Evolutionary conservation across 2,113 vertebrate species (phyloP).

Genomic region (Isichthys henryi): DNA sequence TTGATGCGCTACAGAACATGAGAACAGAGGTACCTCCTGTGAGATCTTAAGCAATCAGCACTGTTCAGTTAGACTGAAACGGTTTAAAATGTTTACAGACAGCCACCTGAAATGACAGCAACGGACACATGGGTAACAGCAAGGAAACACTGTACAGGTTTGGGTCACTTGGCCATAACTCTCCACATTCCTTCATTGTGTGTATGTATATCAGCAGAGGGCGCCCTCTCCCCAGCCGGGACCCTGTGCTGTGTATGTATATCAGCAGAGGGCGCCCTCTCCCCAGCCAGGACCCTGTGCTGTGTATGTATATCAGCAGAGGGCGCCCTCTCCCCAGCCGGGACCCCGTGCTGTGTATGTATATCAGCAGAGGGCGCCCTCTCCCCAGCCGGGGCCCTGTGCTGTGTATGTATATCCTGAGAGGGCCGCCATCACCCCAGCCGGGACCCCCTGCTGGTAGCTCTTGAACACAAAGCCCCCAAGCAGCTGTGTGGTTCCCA

Average conservation of each 20-base stretch:
- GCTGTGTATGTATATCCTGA: constrained; percentile 34
- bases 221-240: too few species aligned
- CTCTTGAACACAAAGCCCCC: constrained; percentile 61
- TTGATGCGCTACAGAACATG: constrained; percentile 76
- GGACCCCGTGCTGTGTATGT: neutral
- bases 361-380: neutral
- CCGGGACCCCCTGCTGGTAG: constrained; percentile 46
- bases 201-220: too few species aligned
- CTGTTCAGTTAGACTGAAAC: neutral
- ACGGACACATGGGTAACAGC: neutral
- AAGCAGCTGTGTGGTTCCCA: constrained; percentile 78
- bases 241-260: too few species aligned
- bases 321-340: constrained; percentile 26
- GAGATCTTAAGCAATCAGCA: neutral
- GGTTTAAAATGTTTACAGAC: neutral
- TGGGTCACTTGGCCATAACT: too few species aligned
- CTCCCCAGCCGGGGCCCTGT: neutral
- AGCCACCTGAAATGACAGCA: neutral
- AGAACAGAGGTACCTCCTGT: neutral
- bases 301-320: too few species aligned
- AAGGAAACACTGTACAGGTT: neutral
- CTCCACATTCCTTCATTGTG: too few species aligned
- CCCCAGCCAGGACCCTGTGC: too few species aligned
- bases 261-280: too few species aligned
- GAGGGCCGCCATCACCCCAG: constrained; percentile 38